Percentiles rank a stretch among this genome's conserved stretches.
Evolutionary conservation across 2,888 invertebrate species (phyloP).

Genomic region (Loripinus fragilis): DNA sequence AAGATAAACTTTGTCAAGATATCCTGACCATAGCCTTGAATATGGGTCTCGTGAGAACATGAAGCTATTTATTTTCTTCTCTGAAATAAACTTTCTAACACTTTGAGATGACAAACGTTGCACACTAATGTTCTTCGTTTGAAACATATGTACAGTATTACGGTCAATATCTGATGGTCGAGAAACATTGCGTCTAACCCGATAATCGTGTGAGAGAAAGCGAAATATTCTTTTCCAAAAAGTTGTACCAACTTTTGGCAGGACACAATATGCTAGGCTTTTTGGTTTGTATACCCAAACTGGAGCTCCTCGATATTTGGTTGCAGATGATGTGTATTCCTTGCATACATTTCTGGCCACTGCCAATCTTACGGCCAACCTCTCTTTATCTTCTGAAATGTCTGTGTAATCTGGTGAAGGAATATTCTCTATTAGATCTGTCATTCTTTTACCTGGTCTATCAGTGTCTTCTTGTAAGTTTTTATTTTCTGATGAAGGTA

Average conservation of each 20-base stretch:
- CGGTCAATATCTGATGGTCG: background rate
- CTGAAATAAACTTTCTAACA: background rate
- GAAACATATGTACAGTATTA: background rate
- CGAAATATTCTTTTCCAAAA: slow-evolving; percentile 13
- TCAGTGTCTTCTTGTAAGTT: too few species aligned
- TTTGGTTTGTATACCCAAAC: background rate
- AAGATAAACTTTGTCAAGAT: background rate
- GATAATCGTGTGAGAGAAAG: slow-evolving; percentile 4
- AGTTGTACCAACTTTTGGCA: background rate
- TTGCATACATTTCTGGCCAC: too few species aligned
- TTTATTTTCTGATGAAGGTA: too few species aligned
- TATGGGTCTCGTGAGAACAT: slow-evolving; percentile 7
- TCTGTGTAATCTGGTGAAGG: too few species aligned
- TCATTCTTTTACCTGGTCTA: too few species aligned
- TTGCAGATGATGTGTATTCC: too few species aligned
- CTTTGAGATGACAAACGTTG: background rate
- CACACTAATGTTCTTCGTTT: background rate
- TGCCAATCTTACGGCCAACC: too few species aligned
- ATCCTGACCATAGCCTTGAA: background rate
- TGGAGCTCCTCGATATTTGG: too few species aligned
- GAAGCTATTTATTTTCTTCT: background rate
- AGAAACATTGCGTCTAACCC: background rate
- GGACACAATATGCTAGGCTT: background rate
- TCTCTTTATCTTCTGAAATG: too few species aligned
- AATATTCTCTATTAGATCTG: too few species aligned